These are phyloP conservation scores for Pasiphila rectangulata DNA, from an alignment of 2,888 invertebrate genomes.

Conservation along the genomic window DNA sequence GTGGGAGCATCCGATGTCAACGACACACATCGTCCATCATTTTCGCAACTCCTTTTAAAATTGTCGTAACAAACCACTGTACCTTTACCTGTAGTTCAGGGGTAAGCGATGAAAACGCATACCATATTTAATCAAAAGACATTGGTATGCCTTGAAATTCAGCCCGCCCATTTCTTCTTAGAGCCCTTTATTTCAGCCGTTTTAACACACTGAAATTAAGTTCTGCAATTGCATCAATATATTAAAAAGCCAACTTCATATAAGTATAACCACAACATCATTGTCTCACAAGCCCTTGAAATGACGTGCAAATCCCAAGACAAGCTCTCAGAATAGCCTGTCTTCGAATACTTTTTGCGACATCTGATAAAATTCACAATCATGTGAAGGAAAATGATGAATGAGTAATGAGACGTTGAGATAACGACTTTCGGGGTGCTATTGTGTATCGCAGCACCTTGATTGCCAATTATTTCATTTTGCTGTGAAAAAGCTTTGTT, in stretches of 20 bases:
- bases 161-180: background rate
- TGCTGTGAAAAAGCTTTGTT: conserved; percentile 9
- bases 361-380: conserved; percentile 61
- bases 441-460: conserved; percentile 11
- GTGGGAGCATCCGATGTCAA: conserved; percentile 68
- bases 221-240: too few species aligned
- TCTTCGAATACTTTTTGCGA: conserved; percentile 45
- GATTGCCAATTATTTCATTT: conserved; percentile 11
- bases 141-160: background rate
- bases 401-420: conserved; percentile 36
- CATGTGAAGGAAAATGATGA: conserved; percentile 56
- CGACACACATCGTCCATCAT: conserved; percentile 69
- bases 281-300: background rate
- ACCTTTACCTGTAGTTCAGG: background rate
- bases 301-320: background rate
- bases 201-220: too few species aligned
- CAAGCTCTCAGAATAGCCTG: background rate
- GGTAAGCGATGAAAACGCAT: conserved; percentile 1
- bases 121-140: background rate
- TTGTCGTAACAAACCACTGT: conserved; percentile 47
- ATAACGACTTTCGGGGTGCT: conserved; percentile 19
- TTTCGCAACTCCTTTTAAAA: conserved; percentile 54
- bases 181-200: too few species aligned
- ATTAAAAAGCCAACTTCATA: too few species aligned
- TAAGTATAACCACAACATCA: too few species aligned